phyloP scores from a whole-genome alignment of 1,140 invertebrate genomes.

The Penaeus indicus region DNA sequence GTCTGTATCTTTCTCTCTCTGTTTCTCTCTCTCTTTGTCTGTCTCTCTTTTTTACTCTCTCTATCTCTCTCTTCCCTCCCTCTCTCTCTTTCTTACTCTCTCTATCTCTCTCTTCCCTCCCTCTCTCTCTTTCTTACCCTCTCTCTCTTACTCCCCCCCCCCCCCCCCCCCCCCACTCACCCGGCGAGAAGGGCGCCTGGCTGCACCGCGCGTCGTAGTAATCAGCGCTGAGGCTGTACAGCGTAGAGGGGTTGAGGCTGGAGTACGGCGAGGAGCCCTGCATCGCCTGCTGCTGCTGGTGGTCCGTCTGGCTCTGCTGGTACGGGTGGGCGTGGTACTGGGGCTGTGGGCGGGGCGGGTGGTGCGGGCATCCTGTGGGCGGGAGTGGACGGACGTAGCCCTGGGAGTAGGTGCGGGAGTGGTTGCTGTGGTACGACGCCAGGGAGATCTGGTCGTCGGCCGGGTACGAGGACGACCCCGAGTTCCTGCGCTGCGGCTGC shows the following conservation, averaged over 20 bases:
- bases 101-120: too few species aligned
- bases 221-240: constrained; percentile 49
- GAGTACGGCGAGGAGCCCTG: not conserved
- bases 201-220: constrained; percentile 39
- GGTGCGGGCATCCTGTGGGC: constrained; percentile 46
- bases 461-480: not conserved
- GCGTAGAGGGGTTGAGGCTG: constrained; percentile 33
- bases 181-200: constrained; percentile 35
- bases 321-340: constrained; percentile 2
- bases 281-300: not conserved
- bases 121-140: not conserved
- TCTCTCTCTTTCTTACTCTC: not conserved
- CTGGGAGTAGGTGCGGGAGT: constrained; percentile 56
- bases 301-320: not conserved
- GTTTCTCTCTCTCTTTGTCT: too few species aligned
- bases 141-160: not conserved
- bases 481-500: not conserved
- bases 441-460: constrained; percentile 48
- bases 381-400: constrained; percentile 53
- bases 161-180: not conserved
- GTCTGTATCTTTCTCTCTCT: too few species aligned
- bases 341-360: not conserved
- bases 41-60: too few species aligned
- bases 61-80: too few species aligned
- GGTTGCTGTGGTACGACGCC: constrained; percentile 43